Base-by-base conservation (phyloP, 2,888 invertebrate species). In the Mimumesa dahlbomi region DNA sequence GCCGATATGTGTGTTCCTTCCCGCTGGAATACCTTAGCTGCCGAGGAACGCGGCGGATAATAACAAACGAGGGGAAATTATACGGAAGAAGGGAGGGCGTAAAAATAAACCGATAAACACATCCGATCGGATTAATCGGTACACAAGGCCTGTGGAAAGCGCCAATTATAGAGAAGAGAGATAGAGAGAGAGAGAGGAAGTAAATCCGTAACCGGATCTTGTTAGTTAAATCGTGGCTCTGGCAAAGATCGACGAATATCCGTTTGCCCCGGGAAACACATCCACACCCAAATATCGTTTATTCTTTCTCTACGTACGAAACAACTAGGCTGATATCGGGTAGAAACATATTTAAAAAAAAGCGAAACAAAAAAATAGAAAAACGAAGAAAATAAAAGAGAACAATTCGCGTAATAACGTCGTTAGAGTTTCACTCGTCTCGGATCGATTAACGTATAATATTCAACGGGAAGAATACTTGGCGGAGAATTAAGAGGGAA, bases 111-210 rank as follows among this genome's bases (percentile, higher is more conserved):
- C 16, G 18, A 29, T 19, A 9, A 18, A 25, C 22, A 6, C 14
- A 14, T 22, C 46, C 53, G 43, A 38, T 40, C 53, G 62, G 52
- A 46, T 54, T 49, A 36, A 48, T 56, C 49, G 43, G 19, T 42
- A 43, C 18, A 22, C 14, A 49, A 48, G 34, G 19, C 16, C 4
- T 4, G 11, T 11, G 45, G 9, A n/a, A 5, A 29, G 25, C 46
- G 46, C 5, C 11, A 14, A 46, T 14, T 29, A 16, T 11, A n/a
- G 13, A 16, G 21, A 21, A 14, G 7, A 4, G 46, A 7, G 29
- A 25, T 6, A 46, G 46, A 11, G 29, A 29, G 29, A 46, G 14
- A 29, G 2, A 25, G 4, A 7, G 29, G 29, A 29, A 29, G 2
- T 9, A 9, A 29, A 29, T 29, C 9, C 2, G 29, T 2, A 9